Base-by-base conservation (phyloP, 2,888 invertebrate species). In the Stenchaetothrips biformis region DNA sequence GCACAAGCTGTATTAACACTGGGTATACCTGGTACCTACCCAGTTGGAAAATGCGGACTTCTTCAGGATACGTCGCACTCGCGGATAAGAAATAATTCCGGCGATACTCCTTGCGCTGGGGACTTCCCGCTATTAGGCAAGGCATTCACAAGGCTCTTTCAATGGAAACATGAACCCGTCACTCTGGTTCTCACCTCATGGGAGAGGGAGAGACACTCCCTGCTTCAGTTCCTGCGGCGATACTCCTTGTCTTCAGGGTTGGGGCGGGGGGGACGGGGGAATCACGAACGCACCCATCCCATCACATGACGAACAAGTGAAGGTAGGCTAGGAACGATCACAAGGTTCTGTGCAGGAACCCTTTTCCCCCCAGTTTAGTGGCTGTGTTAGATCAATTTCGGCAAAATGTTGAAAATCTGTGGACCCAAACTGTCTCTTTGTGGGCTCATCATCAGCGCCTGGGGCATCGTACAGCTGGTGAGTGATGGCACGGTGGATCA, bases 381-480 rank as follows among this genome's bases (percentile, higher is more conserved):
- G 53, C 53, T 18, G 18, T 53, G 4, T 53, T 53, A 18, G 16
- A 13, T 37, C 67, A 7, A 25, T 74, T 25, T 25, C 11, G 67
- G 7, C 67, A 74, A 25, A n/a, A 74, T 74, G 67, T 74, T 94
- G 93, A 90, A 92, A 86, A 88, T 96, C 85, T 97, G 97, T 89
- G 97, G 97, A 81, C 97, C 97, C 62, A 97, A 97, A 88, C 90
- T 95, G 82, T 97, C 97, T 83, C 91, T 97, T 80, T 98, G 97
- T 87, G 96, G 96, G 83, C 89, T 96, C 79, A 91, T 98, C 80
- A 89, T 98, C 85, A 97, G 97, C 85, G 92, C 94, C 77, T 98
- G 98, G 98, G 98, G 97, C 83, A 94, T 98, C 84, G 90, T 98
- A 83, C 97, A 97, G 89, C 88, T 98, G 91, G 97, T 97, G 89